Conservation (phyloP, 1,140 invertebrate species). For the Metopolophium dirhodum region DNA sequence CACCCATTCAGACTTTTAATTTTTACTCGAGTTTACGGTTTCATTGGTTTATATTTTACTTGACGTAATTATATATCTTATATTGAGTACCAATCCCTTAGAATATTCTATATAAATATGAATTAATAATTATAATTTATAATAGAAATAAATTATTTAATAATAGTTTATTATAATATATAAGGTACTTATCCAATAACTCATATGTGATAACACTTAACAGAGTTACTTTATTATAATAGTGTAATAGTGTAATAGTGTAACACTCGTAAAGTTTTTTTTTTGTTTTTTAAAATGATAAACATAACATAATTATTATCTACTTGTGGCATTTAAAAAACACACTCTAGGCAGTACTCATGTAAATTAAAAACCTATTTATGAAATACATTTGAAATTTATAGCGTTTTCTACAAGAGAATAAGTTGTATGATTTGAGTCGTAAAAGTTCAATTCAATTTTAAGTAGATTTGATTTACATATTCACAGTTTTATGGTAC, state of each 20-base stretch:
- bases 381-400: not conserved
- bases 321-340: not conserved
- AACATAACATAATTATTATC: not conserved
- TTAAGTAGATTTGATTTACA: conserved; percentile 4
- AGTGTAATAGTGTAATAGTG: too few relatives aligned
- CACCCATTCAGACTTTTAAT: not conserved
- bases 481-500: not conserved
- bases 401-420: not conserved
- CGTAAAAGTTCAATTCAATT: not conserved
- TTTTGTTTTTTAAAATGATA: not conserved
- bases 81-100: too few relatives aligned
- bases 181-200: too few relatives aligned
- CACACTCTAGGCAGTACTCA: not conserved
- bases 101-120: too few relatives aligned
- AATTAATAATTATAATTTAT: too few relatives aligned
- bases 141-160: too few relatives aligned
- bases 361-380: not conserved
- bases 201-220: not conserved
- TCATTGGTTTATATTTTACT: too few relatives aligned
- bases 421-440: not conserved
- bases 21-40: not conserved
- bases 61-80: too few relatives aligned
- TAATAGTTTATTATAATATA: too few relatives aligned
- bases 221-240: not conserved
- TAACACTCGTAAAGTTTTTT: not conserved